phyloP scores from a whole-genome alignment of 2,888 invertebrate species.

The Bombylius discolor region DNA sequence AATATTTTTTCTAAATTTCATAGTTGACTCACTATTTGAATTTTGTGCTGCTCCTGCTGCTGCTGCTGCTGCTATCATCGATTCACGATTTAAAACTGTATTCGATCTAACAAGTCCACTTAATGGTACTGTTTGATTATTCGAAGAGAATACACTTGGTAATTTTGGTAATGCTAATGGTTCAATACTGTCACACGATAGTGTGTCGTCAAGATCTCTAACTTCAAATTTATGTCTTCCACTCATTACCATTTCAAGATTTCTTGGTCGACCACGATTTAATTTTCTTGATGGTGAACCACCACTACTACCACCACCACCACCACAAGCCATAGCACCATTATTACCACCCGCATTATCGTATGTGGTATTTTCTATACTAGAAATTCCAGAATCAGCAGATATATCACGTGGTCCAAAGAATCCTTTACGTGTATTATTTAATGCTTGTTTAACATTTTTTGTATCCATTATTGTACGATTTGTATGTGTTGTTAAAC shows the following conservation, averaged over 20 bases:
- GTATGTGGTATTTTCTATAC: conserved; percentile 29
- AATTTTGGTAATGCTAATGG: conserved; percentile 33
- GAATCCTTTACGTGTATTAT: conserved; percentile 46
- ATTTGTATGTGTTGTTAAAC: conserved; percentile 25
- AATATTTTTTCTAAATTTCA: too few species aligned
- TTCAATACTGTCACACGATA: conserved; percentile 34
- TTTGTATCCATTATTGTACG: conserved; percentile 51
- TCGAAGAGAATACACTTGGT: conserved; percentile 25
- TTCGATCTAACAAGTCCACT: conserved; percentile 33
- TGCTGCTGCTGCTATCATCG: not conserved
- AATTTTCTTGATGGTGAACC: conserved; percentile 23
- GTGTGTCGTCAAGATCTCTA: conserved; percentile 44
- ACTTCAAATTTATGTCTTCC: conserved; percentile 65
- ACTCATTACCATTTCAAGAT: conserved; percentile 59
- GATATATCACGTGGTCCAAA: conserved; percentile 35
- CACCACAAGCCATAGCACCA: conserved; percentile 4
- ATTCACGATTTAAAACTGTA: conserved; percentile 30
- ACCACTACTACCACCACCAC: conserved; percentile 14
- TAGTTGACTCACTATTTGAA: not conserved
- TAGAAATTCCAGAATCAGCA: conserved; percentile 35
- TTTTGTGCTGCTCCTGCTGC: not conserved
- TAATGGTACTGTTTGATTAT: conserved; percentile 28
- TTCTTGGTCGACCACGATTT: conserved; percentile 45
- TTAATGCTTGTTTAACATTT: conserved; percentile 57
- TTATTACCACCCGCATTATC: conserved; percentile 15